A percentile compares a stretch with the other conserved stretches of the same genome.
Conservation (phyloP, 2,888 invertebrate genomes). For the Xylota sylvarum region DNA sequence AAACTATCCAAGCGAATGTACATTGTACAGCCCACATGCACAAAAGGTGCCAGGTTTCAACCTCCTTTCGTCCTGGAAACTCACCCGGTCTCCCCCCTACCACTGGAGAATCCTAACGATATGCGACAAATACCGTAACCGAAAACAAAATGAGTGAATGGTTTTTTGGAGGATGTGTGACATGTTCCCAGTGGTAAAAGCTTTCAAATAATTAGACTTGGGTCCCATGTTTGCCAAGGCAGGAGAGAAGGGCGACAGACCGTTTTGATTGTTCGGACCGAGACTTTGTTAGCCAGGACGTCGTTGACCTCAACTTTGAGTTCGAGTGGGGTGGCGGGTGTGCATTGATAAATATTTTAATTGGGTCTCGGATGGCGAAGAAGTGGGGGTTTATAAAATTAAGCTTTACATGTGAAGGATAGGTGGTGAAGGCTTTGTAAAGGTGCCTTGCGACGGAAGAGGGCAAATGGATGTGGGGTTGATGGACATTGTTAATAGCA, state of each 20-base stretch:
- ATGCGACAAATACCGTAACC: slow-evolving; percentile 49
- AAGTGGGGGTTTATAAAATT: neutral
- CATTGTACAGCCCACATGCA: slow-evolving; percentile 24
- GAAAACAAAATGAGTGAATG: slow-evolving; percentile 62
- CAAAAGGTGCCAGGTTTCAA: slow-evolving; percentile 45
- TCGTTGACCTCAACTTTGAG: slow-evolving; percentile 46
- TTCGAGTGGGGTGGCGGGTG: neutral
- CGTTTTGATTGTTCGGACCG: slow-evolving; percentile 42
- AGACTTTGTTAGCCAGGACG: slow-evolving; percentile 15
- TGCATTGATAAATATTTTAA: slow-evolving; percentile 52
- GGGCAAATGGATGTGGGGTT: neutral
- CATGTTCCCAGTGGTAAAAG: slow-evolving; percentile 56
- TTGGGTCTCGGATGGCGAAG: slow-evolving; percentile 13
- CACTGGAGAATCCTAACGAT: slow-evolving; percentile 9
- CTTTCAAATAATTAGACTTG: slow-evolving; percentile 66
- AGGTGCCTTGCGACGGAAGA: neutral
- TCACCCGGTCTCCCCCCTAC: neutral
- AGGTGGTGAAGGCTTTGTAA: neutral
- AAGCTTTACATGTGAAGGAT: neutral
- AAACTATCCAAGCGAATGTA: slow-evolving; percentile 53
- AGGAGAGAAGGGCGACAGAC: slow-evolving; percentile 10
- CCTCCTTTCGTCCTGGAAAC: neutral
- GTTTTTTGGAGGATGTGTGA: slow-evolving; percentile 59
- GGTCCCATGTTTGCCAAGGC: slow-evolving; percentile 6
- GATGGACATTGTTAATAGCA: neutral